Conservation (phyloP, 1,140 invertebrate species). For the Macrobrachium rosenbergii region DNA sequence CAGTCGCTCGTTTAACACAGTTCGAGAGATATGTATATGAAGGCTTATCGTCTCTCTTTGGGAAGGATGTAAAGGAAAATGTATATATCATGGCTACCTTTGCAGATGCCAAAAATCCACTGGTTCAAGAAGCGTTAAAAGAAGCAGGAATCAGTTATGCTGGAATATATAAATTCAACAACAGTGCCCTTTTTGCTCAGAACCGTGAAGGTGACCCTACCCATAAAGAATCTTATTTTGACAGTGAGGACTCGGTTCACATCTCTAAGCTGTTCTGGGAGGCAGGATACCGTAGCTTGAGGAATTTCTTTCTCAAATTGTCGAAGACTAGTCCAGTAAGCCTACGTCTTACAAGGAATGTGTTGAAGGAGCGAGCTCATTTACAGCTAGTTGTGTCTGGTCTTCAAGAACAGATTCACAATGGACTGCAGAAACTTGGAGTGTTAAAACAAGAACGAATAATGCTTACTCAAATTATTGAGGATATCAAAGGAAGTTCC, state of each 20-base stretch:
- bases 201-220: neutral
- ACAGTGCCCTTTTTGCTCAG: conserved; percentile 1
- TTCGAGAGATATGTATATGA: conserved; percentile 20
- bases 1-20: neutral
- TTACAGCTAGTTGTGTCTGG: conserved; percentile 31
- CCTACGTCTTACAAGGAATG: conserved; percentile 33
- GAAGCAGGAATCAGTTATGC: neutral
- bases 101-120: conserved; percentile 22
- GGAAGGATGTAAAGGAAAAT: conserved; percentile 16
- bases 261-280: conserved; percentile 46
- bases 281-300: conserved; percentile 37
- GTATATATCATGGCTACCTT: conserved; percentile 21
- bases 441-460: conserved; percentile 34
- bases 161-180: conserved; percentile 4
- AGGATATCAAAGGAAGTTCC: conserved; percentile 36
- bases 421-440: conserved; percentile 20
- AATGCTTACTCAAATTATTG: conserved; percentile 29
- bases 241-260: conserved; percentile 27
- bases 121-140: neutral
- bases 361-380: conserved; percentile 23
- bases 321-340: conserved; percentile 34
- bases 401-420: conserved; percentile 33
- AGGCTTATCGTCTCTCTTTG: neutral
- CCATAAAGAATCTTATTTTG: conserved; percentile 5
- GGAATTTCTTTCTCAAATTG: conserved; percentile 31